These are phyloP conservation scores for Cyprinodon tularosa DNA, from an alignment of 2,113 vertebrate genomes.

Conservation along the genomic window DNA sequence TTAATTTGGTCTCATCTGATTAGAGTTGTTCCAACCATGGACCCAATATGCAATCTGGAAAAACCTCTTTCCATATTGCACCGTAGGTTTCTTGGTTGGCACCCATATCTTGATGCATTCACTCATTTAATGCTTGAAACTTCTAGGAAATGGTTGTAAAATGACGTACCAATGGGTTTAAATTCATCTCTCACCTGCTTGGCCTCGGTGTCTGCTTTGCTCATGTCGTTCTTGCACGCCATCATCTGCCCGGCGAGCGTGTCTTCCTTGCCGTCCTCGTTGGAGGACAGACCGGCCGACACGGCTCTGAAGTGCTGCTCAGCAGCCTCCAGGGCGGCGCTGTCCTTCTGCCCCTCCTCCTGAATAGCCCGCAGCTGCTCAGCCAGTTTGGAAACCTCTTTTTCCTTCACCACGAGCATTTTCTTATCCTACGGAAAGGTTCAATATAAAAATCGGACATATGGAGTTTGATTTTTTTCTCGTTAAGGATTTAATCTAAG, in stretches of 20 bases:
- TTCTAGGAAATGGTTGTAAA: too few species aligned
- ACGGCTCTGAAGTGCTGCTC: conserved; percentile 91
- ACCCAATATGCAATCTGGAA: too few species aligned
- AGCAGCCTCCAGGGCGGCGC: conserved; percentile 79
- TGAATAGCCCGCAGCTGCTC: conserved; percentile 79
- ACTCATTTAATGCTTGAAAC: too few species aligned
- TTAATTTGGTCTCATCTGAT: too few species aligned
- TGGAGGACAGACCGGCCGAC: conserved; percentile 90
- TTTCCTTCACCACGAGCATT: conserved; percentile 85
- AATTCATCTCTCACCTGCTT: conserved; percentile 84
- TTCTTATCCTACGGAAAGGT: conserved; percentile 84
- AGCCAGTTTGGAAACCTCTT: conserved; percentile 82
- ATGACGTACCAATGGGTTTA: too few species aligned
- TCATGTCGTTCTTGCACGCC: conserved; percentile 93
- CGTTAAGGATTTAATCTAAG: not conserved
- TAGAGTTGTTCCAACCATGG: too few species aligned
- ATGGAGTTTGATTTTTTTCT: not conserved
- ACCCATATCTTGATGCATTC: too few species aligned
- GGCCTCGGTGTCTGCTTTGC: conserved; percentile 90
- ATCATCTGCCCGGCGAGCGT: conserved; percentile 93
- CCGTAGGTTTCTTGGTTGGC: too few species aligned
- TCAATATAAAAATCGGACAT: not conserved
- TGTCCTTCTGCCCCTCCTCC: conserved; percentile 82
- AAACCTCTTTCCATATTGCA: too few species aligned
- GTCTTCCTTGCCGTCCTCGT: conserved; percentile 86